Evolutionary conservation across 2,888 invertebrate species (phyloP).

Genomic region (Dryomyza anilis): DNA sequence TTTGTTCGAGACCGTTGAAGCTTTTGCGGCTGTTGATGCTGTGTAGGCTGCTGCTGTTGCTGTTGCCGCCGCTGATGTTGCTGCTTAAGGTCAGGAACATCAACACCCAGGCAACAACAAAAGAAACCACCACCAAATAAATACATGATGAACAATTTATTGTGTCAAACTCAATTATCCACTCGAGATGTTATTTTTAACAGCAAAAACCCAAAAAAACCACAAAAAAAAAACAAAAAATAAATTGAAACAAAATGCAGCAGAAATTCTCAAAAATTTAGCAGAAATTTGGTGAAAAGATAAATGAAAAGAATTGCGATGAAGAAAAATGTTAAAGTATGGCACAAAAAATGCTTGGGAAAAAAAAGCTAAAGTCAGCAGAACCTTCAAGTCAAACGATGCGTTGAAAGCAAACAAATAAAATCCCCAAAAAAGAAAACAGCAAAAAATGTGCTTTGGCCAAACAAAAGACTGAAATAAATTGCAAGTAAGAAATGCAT

Average conservation of each 20-base stretch:
- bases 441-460: background rate
- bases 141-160: conserved; percentile 61
- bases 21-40: conserved; percentile 8
- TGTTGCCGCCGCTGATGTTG: no score
- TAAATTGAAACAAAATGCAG: conserved; percentile 30
- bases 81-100: conserved; percentile 54
- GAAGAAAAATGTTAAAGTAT: conserved; percentile 22
- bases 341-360: conserved; percentile 15
- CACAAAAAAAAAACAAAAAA: conserved; percentile 35
- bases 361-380: background rate
- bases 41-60: no score
- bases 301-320: conserved; percentile 50
- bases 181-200: conserved; percentile 57
- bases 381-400: background rate
- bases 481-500: conserved; percentile 12
- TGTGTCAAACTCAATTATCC: conserved; percentile 63
- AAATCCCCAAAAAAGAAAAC: background rate
- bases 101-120: conserved; percentile 37
- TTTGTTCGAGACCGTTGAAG: no score
- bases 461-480: background rate
- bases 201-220: conserved; percentile 37
- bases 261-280: conserved; percentile 30
- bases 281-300: conserved; percentile 40
- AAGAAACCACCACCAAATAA: conserved; percentile 35
- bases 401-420: background rate